phyloP scores from a whole-genome alignment of 2,888 invertebrate genomes.

The Elegia similella region DNA sequence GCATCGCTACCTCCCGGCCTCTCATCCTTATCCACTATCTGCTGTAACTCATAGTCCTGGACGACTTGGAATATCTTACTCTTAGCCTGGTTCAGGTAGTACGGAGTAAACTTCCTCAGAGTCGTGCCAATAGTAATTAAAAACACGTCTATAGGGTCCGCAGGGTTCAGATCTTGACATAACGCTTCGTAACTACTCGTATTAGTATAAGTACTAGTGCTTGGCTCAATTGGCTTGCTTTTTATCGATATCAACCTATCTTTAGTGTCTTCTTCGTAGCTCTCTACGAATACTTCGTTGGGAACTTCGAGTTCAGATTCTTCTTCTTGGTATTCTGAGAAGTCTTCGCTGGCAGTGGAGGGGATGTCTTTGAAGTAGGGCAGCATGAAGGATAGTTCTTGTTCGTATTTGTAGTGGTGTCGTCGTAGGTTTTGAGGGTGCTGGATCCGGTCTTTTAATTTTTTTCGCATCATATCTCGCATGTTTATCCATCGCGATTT shows the following conservation, averaged over 20 bases:
- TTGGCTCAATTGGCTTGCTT: conserved; percentile 26
- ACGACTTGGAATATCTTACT: conserved; percentile 73
- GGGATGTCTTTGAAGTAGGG: conserved; percentile 55
- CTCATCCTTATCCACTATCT: conserved; percentile 54
- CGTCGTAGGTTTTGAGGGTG: conserved; percentile 43
- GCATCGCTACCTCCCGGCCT: conserved; percentile 33
- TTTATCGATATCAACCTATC: conserved; percentile 36
- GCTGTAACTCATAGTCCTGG: conserved; percentile 68
- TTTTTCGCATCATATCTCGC: conserved; percentile 66
- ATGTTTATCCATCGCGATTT: conserved; percentile 71
- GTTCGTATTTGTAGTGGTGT: conserved; percentile 68
- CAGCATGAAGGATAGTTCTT: conserved; percentile 58
- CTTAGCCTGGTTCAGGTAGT: conserved; percentile 69
- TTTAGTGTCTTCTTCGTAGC: conserved; percentile 33
- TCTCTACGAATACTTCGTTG: conserved; percentile 43
- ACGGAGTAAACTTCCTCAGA: conserved; percentile 59
- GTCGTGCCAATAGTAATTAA: conserved; percentile 64
- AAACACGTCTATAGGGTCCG: conserved; percentile 65
- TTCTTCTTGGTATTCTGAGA: conserved; percentile 47
- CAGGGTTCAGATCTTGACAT: conserved; percentile 48
- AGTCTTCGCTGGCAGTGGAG: conserved; percentile 38
- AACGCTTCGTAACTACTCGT: conserved; percentile 27
- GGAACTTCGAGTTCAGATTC: conserved; percentile 47
- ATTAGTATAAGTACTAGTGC: conserved; percentile 20
- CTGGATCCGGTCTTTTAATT: conserved; percentile 50